These are phyloP conservation scores for Schlechtendalia chinensis DNA, from an alignment of 1,140 invertebrate species.

Conservation along the genomic window DNA sequence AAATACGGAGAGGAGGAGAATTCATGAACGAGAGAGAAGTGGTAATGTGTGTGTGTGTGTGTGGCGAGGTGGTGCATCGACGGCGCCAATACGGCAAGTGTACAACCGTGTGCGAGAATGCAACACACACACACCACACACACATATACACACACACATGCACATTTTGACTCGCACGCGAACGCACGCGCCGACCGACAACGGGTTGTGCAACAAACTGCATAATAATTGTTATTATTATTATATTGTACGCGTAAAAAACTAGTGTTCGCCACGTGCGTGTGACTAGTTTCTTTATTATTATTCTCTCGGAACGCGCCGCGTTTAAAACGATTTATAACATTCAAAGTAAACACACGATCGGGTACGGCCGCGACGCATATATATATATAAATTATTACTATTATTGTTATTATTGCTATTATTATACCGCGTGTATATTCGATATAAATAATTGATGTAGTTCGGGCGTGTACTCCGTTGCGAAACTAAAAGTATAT, in stretches of 20 bases:
- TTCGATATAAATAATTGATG: too few relatives aligned
- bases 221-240: conserved; percentile 1
- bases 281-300: not conserved
- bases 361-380: too few relatives aligned
- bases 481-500: too few relatives aligned
- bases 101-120: not conserved
- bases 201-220: conserved; percentile 25
- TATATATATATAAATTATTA: too few relatives aligned
- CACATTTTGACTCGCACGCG: not conserved
- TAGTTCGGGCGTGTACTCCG: too few relatives aligned
- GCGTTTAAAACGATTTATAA: not conserved
- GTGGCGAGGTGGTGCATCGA: conserved; percentile 20
- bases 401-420: too few relatives aligned
- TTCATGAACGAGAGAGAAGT: not conserved
- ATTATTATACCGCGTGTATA: too few relatives aligned
- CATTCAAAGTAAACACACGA: too few relatives aligned
- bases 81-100: conserved; percentile 29
- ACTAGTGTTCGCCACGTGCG: conserved; percentile 35
- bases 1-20: too few relatives aligned
- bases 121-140: not conserved
- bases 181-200: not conserved
- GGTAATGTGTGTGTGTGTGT: not conserved
- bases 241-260: conserved; percentile 17
- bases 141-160: not conserved
- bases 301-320: conserved; percentile 42